Evolutionary conservation across 2,888 invertebrate genomes (phyloP), one percentile per base, ranked within the genome.

Genomic region (Craniophora ligustri): DNA sequence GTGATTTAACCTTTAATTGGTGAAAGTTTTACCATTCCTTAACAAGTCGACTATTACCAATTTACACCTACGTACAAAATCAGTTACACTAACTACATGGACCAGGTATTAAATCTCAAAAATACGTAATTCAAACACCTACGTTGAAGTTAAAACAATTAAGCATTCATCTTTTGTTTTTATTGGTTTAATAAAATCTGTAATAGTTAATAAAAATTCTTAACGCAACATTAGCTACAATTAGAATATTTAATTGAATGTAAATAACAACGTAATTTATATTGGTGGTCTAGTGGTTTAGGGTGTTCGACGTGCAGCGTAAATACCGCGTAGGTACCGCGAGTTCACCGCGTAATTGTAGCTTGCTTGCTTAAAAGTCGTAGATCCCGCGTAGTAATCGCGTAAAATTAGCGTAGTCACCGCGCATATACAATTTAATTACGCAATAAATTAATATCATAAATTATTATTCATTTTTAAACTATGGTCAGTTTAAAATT

Each of bases 1-100:
- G 8, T 10, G 2, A 23, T 23, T 23, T 23, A 10, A 26, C 26
- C 8, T 6, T 15, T 30, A 21, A 18, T 21, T 21, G 13, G 60
- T 45, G 64, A 72, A 72, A 64, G 60, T 67, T 55, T 18, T 21
- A 40, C 19, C 5, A 50, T 56, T 51, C 47, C 39, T 34, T 53
- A 67, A 56, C 72, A 26, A 64, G 47, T 42, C 44, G 3, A 39
- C 48, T 42, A 55, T 45, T 41, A 62, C 23, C 66, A 30, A 58
- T 63, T 66, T 36, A 61, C 54, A 15, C 69, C 72, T 64, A 69
- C 69, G 56, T 26, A 21, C 18, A 26, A 44, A n/a, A 50, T 45
- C 16, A 6, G 5, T 55, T 44, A 41, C 45, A 34, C 32, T 47
- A 60, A 55, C 44, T 26, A 58, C 41, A 38, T 48, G 31, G 19